Evolutionary conservation across 2,888 invertebrate species (phyloP).

Genomic region (Sinopyrophorus schimmeli): DNA sequence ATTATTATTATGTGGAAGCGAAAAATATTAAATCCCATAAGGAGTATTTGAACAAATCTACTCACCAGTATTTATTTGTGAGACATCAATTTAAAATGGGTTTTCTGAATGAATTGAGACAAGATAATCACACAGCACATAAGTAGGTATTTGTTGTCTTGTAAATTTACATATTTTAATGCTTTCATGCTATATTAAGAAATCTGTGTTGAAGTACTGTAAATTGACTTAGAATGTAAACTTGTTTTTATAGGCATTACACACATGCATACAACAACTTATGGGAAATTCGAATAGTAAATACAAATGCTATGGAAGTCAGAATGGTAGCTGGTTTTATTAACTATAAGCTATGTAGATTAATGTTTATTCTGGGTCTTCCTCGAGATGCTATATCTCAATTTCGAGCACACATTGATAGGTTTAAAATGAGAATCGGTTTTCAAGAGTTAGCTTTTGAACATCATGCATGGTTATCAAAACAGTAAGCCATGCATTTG

Average conservation of each 20-base stretch:
- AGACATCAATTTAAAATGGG: slow-evolving; percentile 97
- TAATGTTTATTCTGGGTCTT: slow-evolving; percentile 86
- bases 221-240: not conserved
- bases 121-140: slow-evolving; percentile 83
- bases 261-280: slow-evolving; percentile 89
- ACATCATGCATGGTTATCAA: slow-evolving; percentile 93
- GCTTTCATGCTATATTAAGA: not conserved
- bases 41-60: slow-evolving; percentile 87
- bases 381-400: slow-evolving; percentile 95
- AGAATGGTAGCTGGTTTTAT: slow-evolving; percentile 94
- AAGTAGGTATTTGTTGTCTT: slow-evolving; percentile 65
- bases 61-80: slow-evolving; percentile 90
- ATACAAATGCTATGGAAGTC: slow-evolving; percentile 90
- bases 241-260: slow-evolving; percentile 66
- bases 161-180: slow-evolving; percentile 1
- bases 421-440: slow-evolving; percentile 80
- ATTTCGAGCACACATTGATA: slow-evolving; percentile 88
- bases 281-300: slow-evolving; percentile 84
- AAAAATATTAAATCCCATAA: slow-evolving; percentile 85
- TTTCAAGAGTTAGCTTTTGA: slow-evolving; percentile 88
- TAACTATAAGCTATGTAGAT: slow-evolving; percentile 91
- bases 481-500: slow-evolving; percentile 90
- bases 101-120: slow-evolving; percentile 90
- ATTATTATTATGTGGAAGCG: slow-evolving; percentile 88
- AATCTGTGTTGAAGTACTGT: slow-evolving; percentile 3